Percentiles rank a stretch among this genome's conserved stretches.
Conservation (phyloP, 1,140 invertebrate species). For the Nomia melanderi region DNA sequence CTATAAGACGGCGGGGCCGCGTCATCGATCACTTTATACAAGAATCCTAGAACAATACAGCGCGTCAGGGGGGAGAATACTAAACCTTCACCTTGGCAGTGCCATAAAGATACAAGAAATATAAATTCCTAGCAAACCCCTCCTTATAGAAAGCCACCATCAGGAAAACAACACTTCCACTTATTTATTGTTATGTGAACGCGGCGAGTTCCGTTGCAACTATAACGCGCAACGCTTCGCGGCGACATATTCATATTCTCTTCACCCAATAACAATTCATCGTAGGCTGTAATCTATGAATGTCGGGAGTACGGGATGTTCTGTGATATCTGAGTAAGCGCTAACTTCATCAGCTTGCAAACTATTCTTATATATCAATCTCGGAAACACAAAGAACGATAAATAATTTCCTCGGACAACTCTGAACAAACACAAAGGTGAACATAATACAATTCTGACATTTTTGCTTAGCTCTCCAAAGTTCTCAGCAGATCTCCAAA, state of each 20-base stretch:
- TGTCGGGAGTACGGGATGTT: neutral
- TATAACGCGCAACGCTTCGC: neutral
- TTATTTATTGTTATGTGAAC: neutral
- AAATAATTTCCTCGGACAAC: too few species aligned
- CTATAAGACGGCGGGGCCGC: neutral
- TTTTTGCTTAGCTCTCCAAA: too few species aligned
- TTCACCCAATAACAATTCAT: constrained; percentile 1
- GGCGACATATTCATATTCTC: neutral
- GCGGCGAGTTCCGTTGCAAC: neutral
- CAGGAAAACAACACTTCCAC: neutral
- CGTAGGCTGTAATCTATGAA: neutral
- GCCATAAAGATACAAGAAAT: neutral
- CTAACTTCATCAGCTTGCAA: too few species aligned
- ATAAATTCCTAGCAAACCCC: neutral
- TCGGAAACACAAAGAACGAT: too few species aligned
- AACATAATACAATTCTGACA: too few species aligned
- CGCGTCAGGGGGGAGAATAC: neutral
- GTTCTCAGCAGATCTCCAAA: too few species aligned
- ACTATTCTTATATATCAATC: too few species aligned
- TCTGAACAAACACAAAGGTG: too few species aligned
- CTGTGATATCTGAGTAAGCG: too few species aligned
- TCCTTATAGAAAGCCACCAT: neutral
- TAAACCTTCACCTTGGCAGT: neutral
- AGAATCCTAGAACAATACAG: neutral
- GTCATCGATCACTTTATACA: neutral